Base-by-base conservation (phyloP, 2,888 invertebrate species). In the Psylliodes chrysocephalus region DNA sequence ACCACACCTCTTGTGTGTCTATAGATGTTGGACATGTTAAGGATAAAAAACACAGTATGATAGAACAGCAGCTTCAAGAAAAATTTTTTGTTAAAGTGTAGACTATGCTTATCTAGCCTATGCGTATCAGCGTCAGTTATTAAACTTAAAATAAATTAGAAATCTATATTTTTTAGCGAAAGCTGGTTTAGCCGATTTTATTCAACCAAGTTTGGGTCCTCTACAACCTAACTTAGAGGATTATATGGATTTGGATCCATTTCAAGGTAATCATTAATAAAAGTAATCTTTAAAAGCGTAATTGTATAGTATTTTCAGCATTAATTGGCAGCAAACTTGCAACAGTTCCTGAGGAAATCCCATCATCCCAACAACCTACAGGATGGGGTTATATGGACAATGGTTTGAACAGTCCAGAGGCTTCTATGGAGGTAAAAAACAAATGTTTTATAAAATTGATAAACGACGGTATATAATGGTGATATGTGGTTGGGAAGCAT, bases 131-230 rank as follows among this genome's bases (percentile, higher is more conserved):
- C n/a, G n/a, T n/a, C n/a, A n/a, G n/a, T n/a, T n/a, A n/a, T n/a
- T n/a, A n/a, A n/a, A n/a, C n/a, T n/a, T n/a, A n/a, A n/a, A n/a
- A n/a, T n/a, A n/a, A n/a, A n/a, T n/a, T n/a, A n/a, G n/a, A n/a
- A n/a, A n/a, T n/a, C n/a, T n/a, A n/a, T n/a, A 53, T 63, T 73
- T 85, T 84, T 35, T 82, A 93, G 94, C 93, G 53, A 89, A 92
- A 81, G 93, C 94, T 57, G 92, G 92, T 77, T 87, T 94, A 79
- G 95, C 97, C 51, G 97, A 99, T 84, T 95, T 98, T 79, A 97
- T 99, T 82, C 99, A 99, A 84, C 99, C 99, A 55, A 97, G 97
- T 80, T 88, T 99, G 78, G 93, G 96, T 38, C 96, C 98, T 57
- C 85, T 99, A 66, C 98, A 99, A 84, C 98, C 99, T 69, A 96